Evolutionary conservation across 1,140 invertebrate species (phyloP).

Genomic region (Philaenus spumarius): DNA sequence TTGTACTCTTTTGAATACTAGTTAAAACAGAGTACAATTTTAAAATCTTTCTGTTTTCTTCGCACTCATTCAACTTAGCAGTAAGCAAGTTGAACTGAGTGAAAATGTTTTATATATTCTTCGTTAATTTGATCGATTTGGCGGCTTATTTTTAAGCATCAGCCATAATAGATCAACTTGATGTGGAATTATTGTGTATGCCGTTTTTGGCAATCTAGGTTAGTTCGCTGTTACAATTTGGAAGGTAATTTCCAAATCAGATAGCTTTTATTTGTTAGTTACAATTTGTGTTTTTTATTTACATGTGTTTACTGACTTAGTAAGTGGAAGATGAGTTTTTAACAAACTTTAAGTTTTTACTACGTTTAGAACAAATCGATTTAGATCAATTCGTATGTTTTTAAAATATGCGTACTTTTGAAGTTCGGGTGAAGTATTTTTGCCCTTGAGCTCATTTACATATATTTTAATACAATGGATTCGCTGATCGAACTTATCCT

Average conservation of each 20-base stretch:
- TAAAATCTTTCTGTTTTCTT: not conserved
- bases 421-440: not conserved
- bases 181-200: constrained; percentile 24
- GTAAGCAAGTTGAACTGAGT: constrained; percentile 11
- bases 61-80: constrained; percentile 17
- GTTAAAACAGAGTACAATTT: too few relatives aligned
- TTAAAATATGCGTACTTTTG: not conserved
- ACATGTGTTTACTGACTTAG: constrained; percentile 24
- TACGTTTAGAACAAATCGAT: not conserved
- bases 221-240: constrained; percentile 23
- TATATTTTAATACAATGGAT: not conserved
- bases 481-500: too few relatives aligned
- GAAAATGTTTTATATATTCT: constrained; percentile 3
- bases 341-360: too few relatives aligned
- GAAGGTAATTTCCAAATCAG: constrained; percentile 44
- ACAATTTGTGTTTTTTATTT: constrained; percentile 16
- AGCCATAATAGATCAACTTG: not conserved
- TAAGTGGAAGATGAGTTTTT: constrained; percentile 3
- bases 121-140: not conserved
- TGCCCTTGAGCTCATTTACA: not conserved
- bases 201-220: constrained; percentile 25
- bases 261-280: constrained; percentile 15
- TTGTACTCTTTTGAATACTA: too few relatives aligned
- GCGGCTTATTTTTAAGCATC: constrained; percentile 5
- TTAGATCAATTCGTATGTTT: not conserved